A percentile compares a stretch with the other conserved stretches of the same genome.
Evolutionary conservation across 2,888 invertebrate species (phyloP).

Genomic region (Campaea margaritaria): DNA sequence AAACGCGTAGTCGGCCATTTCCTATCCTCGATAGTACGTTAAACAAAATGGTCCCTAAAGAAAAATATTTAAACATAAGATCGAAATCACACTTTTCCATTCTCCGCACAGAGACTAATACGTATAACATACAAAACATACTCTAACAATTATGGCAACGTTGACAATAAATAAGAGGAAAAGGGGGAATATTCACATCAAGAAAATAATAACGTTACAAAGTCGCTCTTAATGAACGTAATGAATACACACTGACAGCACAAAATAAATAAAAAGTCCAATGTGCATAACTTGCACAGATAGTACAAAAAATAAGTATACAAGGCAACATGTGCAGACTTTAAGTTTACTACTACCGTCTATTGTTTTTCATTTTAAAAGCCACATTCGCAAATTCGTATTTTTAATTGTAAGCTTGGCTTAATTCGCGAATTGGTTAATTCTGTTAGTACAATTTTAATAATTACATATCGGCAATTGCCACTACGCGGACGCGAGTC

Average conservation of each 20-base stretch:
- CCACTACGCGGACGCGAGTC: slow-evolving; percentile 56
- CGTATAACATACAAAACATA: slow-evolving; percentile 80
- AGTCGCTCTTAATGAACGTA: slow-evolving; percentile 49
- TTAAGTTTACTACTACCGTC: slow-evolving; percentile 80
- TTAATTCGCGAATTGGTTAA: slow-evolving; percentile 80
- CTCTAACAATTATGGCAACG: slow-evolving; percentile 85
- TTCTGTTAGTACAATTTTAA: slow-evolving; percentile 73
- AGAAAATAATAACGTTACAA: slow-evolving; percentile 51
- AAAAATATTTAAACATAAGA: slow-evolving; percentile 73
- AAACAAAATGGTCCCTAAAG: slow-evolving; percentile 83
- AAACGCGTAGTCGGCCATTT: slow-evolving; percentile 56
- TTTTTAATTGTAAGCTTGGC: slow-evolving; percentile 72
- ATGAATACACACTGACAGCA: slow-evolving; percentile 71
- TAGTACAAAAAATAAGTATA: slow-evolving; percentile 78
- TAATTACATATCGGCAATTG: slow-evolving; percentile 63
- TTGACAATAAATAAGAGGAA: slow-evolving; percentile 82
- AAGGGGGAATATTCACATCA: slow-evolving; percentile 74
- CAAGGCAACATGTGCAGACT: slow-evolving; percentile 86
- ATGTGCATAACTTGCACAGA: slow-evolving; percentile 71
- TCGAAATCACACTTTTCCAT: slow-evolving; percentile 77
- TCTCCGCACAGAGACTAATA: slow-evolving; percentile 75
- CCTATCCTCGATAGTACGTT: slow-evolving; percentile 61
- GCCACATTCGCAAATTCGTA: slow-evolving; percentile 77
- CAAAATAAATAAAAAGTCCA: slow-evolving; percentile 70
- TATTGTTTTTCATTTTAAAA: slow-evolving; percentile 76